phyloP scores from a whole-genome alignment of 2,113 vertebrate genomes.

The Apteryx mantelli region DNA sequence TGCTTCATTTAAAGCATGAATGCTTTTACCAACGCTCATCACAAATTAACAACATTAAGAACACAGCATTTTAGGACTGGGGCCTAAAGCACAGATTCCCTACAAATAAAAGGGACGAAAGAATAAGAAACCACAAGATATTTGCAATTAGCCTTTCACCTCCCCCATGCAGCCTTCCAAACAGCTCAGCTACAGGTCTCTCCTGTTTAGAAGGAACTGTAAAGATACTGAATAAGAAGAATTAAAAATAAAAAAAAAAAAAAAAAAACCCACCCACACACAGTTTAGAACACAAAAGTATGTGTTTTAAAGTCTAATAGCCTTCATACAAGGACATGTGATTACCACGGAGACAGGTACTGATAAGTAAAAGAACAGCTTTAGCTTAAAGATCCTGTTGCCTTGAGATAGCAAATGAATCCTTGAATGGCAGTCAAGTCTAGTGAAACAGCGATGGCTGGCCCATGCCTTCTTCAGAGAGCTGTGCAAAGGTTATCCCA shows the following conservation, averaged over 20 bases:
- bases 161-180: background rate
- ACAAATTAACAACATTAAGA: background rate
- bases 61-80: background rate
- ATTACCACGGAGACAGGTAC: background rate
- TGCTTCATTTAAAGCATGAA: background rate
- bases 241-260: background rate
- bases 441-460: background rate
- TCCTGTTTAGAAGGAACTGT: background rate
- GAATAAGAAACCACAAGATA: background rate
- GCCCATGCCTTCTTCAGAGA: background rate
- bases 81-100: background rate
- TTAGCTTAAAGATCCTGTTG: background rate
- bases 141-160: background rate
- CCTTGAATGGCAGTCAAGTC: background rate
- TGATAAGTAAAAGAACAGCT: background rate
- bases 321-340: background rate
- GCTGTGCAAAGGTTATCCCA: background rate
- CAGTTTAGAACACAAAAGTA: background rate
- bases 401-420: background rate
- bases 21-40: background rate
- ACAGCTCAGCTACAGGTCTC: background rate
- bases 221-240: background rate
- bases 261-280: background rate
- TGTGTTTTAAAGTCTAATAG: background rate
- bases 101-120: background rate